phyloP scores from a whole-genome alignment of 2,888 invertebrate genomes.

The Leptarthrus brevirostris region DNA sequence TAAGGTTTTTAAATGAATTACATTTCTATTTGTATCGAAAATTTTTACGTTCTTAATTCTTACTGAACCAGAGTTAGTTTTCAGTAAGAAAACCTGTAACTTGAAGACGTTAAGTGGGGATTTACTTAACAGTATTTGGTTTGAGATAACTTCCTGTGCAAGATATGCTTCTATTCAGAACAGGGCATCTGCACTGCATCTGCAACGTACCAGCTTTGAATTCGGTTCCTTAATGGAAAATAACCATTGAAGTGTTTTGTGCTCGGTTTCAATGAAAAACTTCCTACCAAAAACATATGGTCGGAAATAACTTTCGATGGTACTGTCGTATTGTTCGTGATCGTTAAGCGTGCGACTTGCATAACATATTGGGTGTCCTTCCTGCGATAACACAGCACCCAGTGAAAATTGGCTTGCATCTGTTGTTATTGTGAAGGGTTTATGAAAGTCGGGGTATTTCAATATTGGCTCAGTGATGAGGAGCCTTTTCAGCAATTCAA shows the following conservation, averaged over 20 bases:
- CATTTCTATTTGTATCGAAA: constrained; percentile 39
- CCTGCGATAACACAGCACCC: constrained; percentile 56
- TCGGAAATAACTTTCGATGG: constrained; percentile 58
- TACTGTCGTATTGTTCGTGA: constrained; percentile 56
- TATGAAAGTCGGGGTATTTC: constrained; percentile 61
- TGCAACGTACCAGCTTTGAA: constrained; percentile 61
- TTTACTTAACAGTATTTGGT: neutral
- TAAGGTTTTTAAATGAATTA: constrained; percentile 35
- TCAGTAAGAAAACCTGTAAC: neutral
- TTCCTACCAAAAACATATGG: constrained; percentile 61
- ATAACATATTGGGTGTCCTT: constrained; percentile 56
- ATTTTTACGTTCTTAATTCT: constrained; percentile 30
- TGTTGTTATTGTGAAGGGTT: constrained; percentile 59
- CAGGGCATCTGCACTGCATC: constrained; percentile 53
- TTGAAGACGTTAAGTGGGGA: neutral
- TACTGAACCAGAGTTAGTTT: neutral
- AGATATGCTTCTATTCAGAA: constrained; percentile 10
- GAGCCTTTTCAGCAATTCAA: constrained; percentile 49
- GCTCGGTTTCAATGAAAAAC: constrained; percentile 64
- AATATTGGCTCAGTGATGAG: constrained; percentile 59
- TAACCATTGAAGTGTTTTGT: constrained; percentile 62
- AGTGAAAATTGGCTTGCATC: constrained; percentile 58
- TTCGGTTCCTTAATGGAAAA: constrained; percentile 62
- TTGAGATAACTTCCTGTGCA: neutral
- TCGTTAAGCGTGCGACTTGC: constrained; percentile 10